These are phyloP conservation scores for Melieria picta DNA, from an alignment of 2,888 invertebrate species.

Conservation along the genomic window DNA sequence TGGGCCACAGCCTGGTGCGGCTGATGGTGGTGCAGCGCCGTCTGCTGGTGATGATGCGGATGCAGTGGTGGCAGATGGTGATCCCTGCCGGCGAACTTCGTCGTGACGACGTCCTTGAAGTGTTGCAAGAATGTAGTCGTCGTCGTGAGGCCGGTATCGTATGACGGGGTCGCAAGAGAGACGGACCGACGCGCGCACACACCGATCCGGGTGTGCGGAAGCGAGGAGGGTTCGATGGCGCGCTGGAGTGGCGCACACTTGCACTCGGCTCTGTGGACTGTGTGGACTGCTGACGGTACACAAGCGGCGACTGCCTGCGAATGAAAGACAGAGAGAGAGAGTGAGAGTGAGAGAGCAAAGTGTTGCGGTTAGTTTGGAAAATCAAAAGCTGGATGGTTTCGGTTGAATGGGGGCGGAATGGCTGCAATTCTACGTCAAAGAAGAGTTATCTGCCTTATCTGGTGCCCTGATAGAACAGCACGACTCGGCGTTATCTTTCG, in stretches of 20 bases:
- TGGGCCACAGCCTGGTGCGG: slow-evolving; percentile 62
- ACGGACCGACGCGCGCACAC: neutral
- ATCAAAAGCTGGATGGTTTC: too few relatives aligned
- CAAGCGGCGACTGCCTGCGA: too few relatives aligned
- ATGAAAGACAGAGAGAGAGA: too few relatives aligned
- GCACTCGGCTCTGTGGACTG: neutral
- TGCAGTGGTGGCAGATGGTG: slow-evolving; percentile 62
- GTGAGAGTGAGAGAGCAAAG: too few relatives aligned
- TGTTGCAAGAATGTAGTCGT: slow-evolving; percentile 65
- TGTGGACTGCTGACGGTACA: too few relatives aligned
- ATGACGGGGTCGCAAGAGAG: slow-evolving; percentile 47
- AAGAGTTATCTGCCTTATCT: neutral
- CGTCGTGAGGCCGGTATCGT: slow-evolving; percentile 66
- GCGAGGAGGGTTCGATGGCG: neutral
- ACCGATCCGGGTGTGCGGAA: slow-evolving; percentile 17
- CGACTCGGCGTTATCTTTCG: neutral
- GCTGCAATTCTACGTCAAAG: too few relatives aligned
- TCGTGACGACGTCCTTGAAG: slow-evolving; percentile 66
- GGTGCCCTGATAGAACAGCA: neutral
- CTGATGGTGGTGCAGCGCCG: slow-evolving; percentile 59
- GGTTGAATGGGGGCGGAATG: too few relatives aligned
- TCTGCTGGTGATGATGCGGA: slow-evolving; percentile 58
- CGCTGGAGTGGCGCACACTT: neutral
- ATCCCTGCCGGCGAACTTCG: slow-evolving; percentile 64
- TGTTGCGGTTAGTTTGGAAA: too few relatives aligned